Evolutionary conservation across 2,797 vertebrate species (phyloP).

Genomic region (Salarias fasciatus): DNA sequence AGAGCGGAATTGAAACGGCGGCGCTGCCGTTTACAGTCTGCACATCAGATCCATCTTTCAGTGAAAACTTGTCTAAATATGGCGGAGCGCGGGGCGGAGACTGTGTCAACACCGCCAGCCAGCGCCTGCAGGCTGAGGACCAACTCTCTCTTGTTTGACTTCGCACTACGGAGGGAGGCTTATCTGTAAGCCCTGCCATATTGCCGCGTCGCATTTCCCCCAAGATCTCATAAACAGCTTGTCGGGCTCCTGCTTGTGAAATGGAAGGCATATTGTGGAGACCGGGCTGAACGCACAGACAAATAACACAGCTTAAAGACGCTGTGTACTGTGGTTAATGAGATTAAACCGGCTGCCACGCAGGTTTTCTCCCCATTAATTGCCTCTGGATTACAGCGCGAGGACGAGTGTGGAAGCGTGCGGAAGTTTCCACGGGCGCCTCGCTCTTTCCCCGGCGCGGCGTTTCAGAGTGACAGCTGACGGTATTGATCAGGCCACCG

Average conservation of each 20-base stretch:
- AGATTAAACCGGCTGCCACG: constrained; percentile 67
- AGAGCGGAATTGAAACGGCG: background rate
- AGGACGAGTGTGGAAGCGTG: constrained; percentile 28
- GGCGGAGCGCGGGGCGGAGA: constrained; percentile 16
- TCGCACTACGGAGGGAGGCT: constrained; percentile 62
- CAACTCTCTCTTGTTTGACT: constrained; percentile 73
- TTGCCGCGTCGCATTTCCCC: constrained; percentile 72
- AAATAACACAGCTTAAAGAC: constrained; percentile 64
- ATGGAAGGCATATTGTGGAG: constrained; percentile 70
- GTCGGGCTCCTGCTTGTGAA: constrained; percentile 66
- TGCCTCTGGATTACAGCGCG: constrained; percentile 56
- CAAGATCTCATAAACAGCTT: constrained; percentile 77
- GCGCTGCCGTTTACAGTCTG: too few relatives aligned
- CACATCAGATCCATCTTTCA: constrained; percentile 20
- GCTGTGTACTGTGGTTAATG: constrained; percentile 68
- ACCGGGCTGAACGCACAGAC: constrained; percentile 70
- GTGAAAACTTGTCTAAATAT: constrained; percentile 52
- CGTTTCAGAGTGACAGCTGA: constrained; percentile 24
- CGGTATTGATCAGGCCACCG: constrained; percentile 18
- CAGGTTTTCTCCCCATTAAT: constrained; percentile 49
- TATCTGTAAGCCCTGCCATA: constrained; percentile 73
- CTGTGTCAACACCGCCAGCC: constrained; percentile 52
- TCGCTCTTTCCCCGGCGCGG: constrained; percentile 13
- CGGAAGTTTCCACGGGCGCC: constrained; percentile 23
- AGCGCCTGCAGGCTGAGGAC: constrained; percentile 62